Evolutionary conservation across 2,888 invertebrate genomes (phyloP).

Genomic region (Hedya salicella): DNA sequence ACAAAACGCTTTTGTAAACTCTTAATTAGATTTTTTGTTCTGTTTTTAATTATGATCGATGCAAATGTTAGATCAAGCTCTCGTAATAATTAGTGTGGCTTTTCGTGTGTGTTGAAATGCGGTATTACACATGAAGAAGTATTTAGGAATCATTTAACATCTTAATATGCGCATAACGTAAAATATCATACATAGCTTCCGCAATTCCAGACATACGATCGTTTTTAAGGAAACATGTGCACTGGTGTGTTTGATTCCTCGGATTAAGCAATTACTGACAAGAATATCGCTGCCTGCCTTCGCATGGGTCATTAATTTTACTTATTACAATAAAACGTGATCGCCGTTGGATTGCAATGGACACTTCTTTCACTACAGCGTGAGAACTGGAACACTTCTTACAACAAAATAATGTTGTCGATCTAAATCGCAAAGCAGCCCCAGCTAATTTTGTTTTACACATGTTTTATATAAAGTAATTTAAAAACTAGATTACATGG

Average conservation of each 20-base stretch:
- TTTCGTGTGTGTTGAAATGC: neutral
- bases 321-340: slow-evolving; percentile 32
- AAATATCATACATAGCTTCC: slow-evolving; percentile 3
- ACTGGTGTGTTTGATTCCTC: slow-evolving; percentile 7
- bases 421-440: slow-evolving; percentile 46
- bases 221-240: slow-evolving; percentile 13
- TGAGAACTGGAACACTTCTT: slow-evolving; percentile 71
- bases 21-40: slow-evolving; percentile 11
- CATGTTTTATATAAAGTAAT: slow-evolving; percentile 23
- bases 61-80: neutral
- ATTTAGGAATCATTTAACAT: neutral
- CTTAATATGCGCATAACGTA: neutral
- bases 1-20: slow-evolving; percentile 22
- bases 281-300: slow-evolving; percentile 23
- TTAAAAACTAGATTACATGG: slow-evolving; percentile 24
- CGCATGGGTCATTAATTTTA: slow-evolving; percentile 33
- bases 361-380: slow-evolving; percentile 56
- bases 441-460: slow-evolving; percentile 27
- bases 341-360: slow-evolving; percentile 55
- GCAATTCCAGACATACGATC: neutral
- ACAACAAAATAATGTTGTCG: slow-evolving; percentile 50
- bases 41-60: slow-evolving; percentile 8
- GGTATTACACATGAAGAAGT: slow-evolving; percentile 1
- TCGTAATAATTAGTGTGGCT: neutral
- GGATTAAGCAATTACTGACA: slow-evolving; percentile 6